phyloP scores from a whole-genome alignment of 2,888 invertebrate genomes.

The Malthinus flaveolus region DNA sequence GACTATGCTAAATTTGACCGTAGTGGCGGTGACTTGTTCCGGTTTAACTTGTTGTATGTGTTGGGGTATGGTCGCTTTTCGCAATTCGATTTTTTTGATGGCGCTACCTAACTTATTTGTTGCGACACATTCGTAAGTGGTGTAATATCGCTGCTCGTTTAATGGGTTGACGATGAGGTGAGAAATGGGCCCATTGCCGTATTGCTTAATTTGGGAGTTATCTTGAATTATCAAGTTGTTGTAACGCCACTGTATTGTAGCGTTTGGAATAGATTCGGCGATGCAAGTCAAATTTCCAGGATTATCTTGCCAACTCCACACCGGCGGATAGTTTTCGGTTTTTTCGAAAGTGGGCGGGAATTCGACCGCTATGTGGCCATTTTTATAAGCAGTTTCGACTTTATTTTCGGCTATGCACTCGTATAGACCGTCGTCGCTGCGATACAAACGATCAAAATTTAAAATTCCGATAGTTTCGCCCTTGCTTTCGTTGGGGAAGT shows the following conservation, averaged over 20 bases:
- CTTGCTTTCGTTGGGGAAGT: conserved; percentile 58
- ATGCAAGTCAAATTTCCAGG: conserved; percentile 85
- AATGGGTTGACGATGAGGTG: conserved; percentile 71
- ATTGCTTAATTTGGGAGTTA: conserved; percentile 60
- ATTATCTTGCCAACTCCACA: conserved; percentile 81
- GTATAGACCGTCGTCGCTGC: conserved; percentile 85
- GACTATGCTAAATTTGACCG: conserved; percentile 76
- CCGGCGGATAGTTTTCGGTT: conserved; percentile 66
- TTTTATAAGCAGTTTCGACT: conserved; percentile 70
- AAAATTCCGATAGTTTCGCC: conserved; percentile 69
- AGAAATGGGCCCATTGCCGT: conserved; percentile 72
- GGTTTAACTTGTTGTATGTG: conserved; percentile 68
- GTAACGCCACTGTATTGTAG: conserved; percentile 84
- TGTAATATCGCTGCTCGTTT: conserved; percentile 67
- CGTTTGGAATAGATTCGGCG: conserved; percentile 87
- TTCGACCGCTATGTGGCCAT: conserved; percentile 82
- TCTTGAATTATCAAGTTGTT: conserved; percentile 45
- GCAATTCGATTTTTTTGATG: conserved; percentile 69
- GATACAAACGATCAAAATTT: conserved; percentile 65
- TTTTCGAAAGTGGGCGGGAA: conserved; percentile 80
- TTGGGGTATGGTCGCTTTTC: conserved; percentile 73
- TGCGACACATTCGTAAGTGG: conserved; percentile 80
- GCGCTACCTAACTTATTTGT: conserved; percentile 74
- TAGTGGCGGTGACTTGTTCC: conserved; percentile 78
- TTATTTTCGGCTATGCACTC: conserved; percentile 83